Percentiles rank a stretch among this genome's conserved stretches.
Evolutionary conservation across 2,888 invertebrate species (phyloP).

Genomic region (Acronicta psi): DNA sequence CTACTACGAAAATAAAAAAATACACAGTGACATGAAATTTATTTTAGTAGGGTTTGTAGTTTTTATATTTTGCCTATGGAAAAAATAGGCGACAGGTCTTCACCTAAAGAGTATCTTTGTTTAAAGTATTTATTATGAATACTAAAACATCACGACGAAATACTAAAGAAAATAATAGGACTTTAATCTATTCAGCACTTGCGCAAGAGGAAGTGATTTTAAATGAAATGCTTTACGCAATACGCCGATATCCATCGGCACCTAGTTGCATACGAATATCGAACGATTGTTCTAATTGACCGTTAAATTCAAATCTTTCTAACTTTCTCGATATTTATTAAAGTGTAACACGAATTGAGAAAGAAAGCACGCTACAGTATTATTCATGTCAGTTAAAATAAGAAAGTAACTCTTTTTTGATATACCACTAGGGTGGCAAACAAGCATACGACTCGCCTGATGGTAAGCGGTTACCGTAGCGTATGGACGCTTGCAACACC

Average conservation of each 20-base stretch:
- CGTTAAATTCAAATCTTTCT: constrained; percentile 46
- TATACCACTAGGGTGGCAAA: too few species aligned
- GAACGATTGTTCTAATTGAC: constrained; percentile 52
- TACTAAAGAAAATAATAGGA: neutral
- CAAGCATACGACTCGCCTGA: too few species aligned
- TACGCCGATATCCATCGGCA: constrained; percentile 51
- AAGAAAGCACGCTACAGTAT: neutral
- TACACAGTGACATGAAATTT: too few species aligned
- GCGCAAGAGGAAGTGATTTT: constrained; percentile 42
- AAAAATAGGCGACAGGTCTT: too few species aligned
- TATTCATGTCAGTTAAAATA: too few species aligned
- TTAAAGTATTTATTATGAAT: neutral
- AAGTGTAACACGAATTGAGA: constrained; percentile 36
- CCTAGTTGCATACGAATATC: constrained; percentile 52
- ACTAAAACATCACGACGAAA: neutral
- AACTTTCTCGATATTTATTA: constrained; percentile 52
- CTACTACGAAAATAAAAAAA: too few species aligned
- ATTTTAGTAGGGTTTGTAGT: too few species aligned
- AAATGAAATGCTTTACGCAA: constrained; percentile 46
- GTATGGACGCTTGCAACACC: too few species aligned
- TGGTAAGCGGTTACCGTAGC: too few species aligned
- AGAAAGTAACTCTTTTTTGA: too few species aligned
- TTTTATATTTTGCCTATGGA: too few species aligned
- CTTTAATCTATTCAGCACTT: constrained; percentile 9
- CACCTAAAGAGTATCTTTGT: too few species aligned